Percentiles rank a stretch among this genome's conserved stretches.
Evolutionary conservation across 2,797 vertebrate genomes (phyloP).

Genomic region (Poeciliopsis infans): DNA sequence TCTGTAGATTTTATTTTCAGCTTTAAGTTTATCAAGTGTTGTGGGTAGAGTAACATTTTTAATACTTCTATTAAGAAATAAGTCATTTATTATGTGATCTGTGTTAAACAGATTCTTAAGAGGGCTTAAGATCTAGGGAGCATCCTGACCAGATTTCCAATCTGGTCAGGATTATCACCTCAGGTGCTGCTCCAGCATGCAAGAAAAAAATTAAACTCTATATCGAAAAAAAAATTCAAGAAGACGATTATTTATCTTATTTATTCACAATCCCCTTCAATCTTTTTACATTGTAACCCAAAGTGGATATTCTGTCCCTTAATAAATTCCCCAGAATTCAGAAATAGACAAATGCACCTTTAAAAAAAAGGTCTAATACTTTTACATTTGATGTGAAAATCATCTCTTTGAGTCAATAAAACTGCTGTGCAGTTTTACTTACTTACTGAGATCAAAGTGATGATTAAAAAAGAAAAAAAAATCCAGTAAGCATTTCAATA

Average conservation of each 20-base stretch:
- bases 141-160: neutral
- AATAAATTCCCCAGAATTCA: neutral
- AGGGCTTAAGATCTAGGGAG: neutral
- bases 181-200: neutral
- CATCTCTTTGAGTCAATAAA: neutral
- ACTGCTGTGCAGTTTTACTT: neutral
- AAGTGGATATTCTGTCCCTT: neutral
- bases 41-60: neutral
- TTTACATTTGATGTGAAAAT: neutral
- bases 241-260: constrained; percentile 34
- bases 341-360: neutral
- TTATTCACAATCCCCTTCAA: constrained; percentile 46
- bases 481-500: neutral
- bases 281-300: constrained; percentile 1
- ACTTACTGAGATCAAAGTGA: constrained; percentile 4
- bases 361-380: neutral
- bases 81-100: neutral
- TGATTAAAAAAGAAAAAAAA: constrained; percentile 24
- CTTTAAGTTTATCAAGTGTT: no score
- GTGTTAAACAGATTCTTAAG: neutral
- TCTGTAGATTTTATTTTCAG: no score
- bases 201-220: neutral
- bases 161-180: no score
- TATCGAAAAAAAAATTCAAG: neutral
- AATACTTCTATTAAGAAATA: neutral